Conservation (phyloP, 2,888 invertebrate species). For the Zeuzera pyrina region DNA sequence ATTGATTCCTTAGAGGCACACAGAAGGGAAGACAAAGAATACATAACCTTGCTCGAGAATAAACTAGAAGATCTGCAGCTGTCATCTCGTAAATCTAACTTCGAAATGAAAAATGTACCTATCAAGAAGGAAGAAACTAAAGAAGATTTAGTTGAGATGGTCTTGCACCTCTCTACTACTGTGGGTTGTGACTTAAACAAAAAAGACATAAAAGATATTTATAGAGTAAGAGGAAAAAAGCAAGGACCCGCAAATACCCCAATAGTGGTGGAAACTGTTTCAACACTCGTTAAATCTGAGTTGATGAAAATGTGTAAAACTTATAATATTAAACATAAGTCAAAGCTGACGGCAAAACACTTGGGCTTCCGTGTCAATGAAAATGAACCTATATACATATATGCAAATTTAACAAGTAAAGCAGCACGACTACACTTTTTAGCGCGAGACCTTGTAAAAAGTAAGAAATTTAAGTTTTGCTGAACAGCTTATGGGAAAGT, state of each 20-base stretch:
- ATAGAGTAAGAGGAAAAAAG: conserved; percentile 8
- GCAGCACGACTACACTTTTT: too few species aligned
- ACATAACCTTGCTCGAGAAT: conserved; percentile 10
- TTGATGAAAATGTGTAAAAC: too few species aligned
- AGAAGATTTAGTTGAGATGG: conserved; percentile 11
- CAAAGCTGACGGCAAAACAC: too few species aligned
- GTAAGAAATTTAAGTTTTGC: too few species aligned
- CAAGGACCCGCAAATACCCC: conserved; percentile 12
- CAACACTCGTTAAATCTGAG: too few species aligned
- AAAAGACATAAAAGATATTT: too few species aligned
- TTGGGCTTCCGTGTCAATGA: too few species aligned
- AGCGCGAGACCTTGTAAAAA: too few species aligned
- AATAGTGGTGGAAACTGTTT: conserved; percentile 14
- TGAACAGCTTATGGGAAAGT: too few species aligned
- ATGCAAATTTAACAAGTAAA: too few species aligned
- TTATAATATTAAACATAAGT: too few species aligned
- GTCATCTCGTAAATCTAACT: conserved; percentile 7
- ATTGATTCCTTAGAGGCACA: conserved; percentile 3
- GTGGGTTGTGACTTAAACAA: conserved; percentile 5
- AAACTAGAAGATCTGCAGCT: conserved; percentile 13
- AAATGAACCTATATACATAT: too few species aligned
- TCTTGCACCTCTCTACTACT: conserved; percentile 5
- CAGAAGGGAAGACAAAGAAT: conserved; percentile 6
- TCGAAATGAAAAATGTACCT: conserved; percentile 14
- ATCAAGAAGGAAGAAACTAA: conserved; percentile 8